A percentile compares a stretch with the other conserved stretches of the same genome.
Conservation (phyloP, 2,888 invertebrate species). For the Trachelus tabidus region DNA sequence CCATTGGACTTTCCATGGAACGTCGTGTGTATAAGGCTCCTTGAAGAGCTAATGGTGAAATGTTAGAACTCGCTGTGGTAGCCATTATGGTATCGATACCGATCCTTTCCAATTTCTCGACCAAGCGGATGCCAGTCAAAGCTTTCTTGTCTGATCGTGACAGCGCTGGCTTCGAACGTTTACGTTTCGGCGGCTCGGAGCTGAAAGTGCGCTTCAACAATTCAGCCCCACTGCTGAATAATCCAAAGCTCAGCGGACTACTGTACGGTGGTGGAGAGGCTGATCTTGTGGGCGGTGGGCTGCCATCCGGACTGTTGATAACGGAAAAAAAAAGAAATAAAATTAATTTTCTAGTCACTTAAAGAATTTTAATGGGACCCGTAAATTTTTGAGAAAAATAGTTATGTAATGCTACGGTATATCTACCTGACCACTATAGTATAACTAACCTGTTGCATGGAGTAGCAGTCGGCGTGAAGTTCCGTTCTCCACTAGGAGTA, state of each 20-base stretch:
- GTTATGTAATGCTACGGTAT: neutral
- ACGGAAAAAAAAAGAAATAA: neutral
- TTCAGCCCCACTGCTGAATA: constrained; percentile 76
- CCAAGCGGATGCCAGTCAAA: constrained; percentile 69
- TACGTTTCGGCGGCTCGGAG: constrained; percentile 59
- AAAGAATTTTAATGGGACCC: neutral
- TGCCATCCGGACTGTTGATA: constrained; percentile 77
- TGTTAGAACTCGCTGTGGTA: constrained; percentile 68
- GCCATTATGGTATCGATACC: constrained; percentile 77
- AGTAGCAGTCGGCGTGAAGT: constrained; percentile 85
- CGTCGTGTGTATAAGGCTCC: constrained; percentile 73
- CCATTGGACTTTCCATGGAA: constrained; percentile 80
- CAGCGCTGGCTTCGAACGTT: constrained; percentile 57
- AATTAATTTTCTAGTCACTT: neutral
- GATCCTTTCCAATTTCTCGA: constrained; percentile 76
- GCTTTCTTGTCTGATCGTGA: constrained; percentile 62
- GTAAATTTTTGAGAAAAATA: neutral
- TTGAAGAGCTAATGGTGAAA: constrained; percentile 74
- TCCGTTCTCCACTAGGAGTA: constrained; percentile 74
- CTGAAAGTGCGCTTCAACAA: constrained; percentile 74
- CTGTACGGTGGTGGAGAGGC: constrained; percentile 70
- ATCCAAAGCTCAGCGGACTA: constrained; percentile 61
- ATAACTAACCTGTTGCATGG: constrained; percentile 71
- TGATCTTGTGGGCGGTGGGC: constrained; percentile 70
- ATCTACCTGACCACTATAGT: neutral